Evolutionary conservation across 2,113 vertebrate species (phyloP).

Genomic region (Chaenocephalus aceratus): DNA sequence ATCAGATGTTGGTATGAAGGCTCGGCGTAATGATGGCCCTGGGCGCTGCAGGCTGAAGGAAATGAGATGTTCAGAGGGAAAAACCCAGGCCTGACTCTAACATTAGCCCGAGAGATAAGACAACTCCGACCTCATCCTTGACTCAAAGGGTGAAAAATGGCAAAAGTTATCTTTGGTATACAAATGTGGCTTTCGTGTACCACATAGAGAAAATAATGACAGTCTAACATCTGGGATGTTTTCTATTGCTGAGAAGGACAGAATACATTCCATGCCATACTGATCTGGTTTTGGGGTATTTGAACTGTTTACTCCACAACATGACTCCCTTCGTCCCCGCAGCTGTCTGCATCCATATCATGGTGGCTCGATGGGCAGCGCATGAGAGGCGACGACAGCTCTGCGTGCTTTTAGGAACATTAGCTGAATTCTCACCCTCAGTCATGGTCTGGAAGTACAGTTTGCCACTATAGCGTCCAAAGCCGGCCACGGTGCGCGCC

Average conservation of each 20-base stretch:
- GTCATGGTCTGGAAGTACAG: slow-evolving; percentile 99
- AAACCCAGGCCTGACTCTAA: slow-evolving; percentile 62
- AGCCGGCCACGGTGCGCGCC: slow-evolving; percentile 96
- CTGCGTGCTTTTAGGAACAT: slow-evolving; percentile 43
- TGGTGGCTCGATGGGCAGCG: slow-evolving; percentile 34
- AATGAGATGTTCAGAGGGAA: slow-evolving; percentile 76
- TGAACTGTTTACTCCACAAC: slow-evolving; percentile 50
- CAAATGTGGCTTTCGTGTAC: background rate
- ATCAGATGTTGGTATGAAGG: slow-evolving; percentile 50
- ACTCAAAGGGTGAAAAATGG: slow-evolving; percentile 22
- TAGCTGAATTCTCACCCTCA: slow-evolving; percentile 89
- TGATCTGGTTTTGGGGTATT: background rate
- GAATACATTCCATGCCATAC: background rate
- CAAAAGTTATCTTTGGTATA: background rate
- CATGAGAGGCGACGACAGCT: slow-evolving; percentile 59
- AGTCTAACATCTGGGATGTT: background rate
- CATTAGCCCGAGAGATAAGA: slow-evolving; percentile 64
- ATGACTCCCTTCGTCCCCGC: slow-evolving; percentile 36
- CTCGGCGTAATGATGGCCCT: slow-evolving; percentile 70
- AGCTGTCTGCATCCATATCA: slow-evolving; percentile 59
- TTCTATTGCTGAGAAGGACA: slow-evolving; percentile 3
- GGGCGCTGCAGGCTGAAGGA: slow-evolving; percentile 58
- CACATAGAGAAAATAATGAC: background rate
- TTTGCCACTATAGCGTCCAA: slow-evolving; percentile 97
- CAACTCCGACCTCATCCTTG: slow-evolving; percentile 16